A percentile compares a stretch with the other conserved stretches of the same genome.
Evolutionary conservation across 2,888 invertebrate species (phyloP).

Genomic region (Leucophenga montana): DNA sequence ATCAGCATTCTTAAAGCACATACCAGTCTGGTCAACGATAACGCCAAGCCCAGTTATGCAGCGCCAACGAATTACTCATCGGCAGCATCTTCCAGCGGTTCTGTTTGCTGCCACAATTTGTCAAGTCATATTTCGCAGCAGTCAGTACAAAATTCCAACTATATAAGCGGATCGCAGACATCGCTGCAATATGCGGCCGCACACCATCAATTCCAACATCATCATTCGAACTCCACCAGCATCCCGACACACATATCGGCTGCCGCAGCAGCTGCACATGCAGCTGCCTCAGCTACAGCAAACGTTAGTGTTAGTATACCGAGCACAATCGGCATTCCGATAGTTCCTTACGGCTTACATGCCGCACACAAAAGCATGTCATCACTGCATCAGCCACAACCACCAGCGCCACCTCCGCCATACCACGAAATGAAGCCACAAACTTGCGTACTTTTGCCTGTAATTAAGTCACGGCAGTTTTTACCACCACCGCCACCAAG

Average conservation of each 20-base stretch:
- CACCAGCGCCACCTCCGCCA: conserved; percentile 68
- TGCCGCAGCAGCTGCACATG: conserved; percentile 44
- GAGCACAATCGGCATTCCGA: conserved; percentile 71
- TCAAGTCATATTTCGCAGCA: conserved; percentile 59
- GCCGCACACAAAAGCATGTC: conserved; percentile 78
- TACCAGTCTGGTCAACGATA: conserved; percentile 79
- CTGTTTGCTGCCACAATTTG: conserved; percentile 59
- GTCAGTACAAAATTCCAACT: conserved; percentile 67
- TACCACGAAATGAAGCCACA: conserved; percentile 74
- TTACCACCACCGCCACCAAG: conserved; percentile 82
- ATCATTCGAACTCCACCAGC: conserved; percentile 38
- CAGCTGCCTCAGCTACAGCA: conserved; percentile 37
- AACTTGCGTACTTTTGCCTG: conserved; percentile 76
- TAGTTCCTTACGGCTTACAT: conserved; percentile 76
- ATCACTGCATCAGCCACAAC: conserved; percentile 70
- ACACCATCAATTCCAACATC: conserved; percentile 42
- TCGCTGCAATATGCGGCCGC: conserved; percentile 50
- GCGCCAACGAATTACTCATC: conserved; percentile 72
- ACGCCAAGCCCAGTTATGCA: conserved; percentile 77
- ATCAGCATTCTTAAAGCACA: conserved; percentile 85
- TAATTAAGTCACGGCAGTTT: conserved; percentile 78
- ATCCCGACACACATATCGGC: conserved; percentile 11
- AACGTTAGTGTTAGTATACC: conserved; percentile 48
- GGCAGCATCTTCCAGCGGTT: conserved; percentile 62
- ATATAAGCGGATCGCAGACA: conserved; percentile 63